Evolutionary conservation across 1,140 invertebrate genomes (phyloP), one percentile per base, ranked within the genome.

Genomic region (Maniola jurtina): DNA sequence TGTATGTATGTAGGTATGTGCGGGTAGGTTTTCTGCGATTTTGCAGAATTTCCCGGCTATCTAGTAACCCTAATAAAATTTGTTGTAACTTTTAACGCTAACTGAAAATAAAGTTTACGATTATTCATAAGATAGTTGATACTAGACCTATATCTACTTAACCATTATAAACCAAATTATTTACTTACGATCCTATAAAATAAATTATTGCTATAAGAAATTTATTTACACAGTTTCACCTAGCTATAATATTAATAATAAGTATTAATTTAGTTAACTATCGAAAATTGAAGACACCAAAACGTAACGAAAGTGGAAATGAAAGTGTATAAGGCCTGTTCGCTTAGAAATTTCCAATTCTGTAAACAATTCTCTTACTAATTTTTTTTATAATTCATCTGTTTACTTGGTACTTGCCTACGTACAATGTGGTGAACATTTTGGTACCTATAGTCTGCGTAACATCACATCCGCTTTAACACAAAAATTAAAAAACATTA

Each of bases 121-220:
- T 54, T 59, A 66, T 63, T 76, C 68, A 62, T 64, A 71, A 67
- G 58, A 66, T 77, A 63, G 50, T 64, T 50, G 71, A 63, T 52
- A 48, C 40, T 60, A 59, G 33, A 64, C 15, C 59, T 70, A 70
- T 38, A 48, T 59, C 15, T 50, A 48, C 50, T n/a, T 36, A 55
- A 34, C 7, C 11, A 13, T 55, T 47, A 57, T 15, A 64, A 11
- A 45, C 25, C 25, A 56, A 5, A 15, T 52, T 11, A 5, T 25
- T 45, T 13, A 38, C 2, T 38, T 38, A 38, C 13, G 13, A n/a
- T 16, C 48, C 48, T 52, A 52, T 52, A 52, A 52, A 52, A 25
- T 52, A 52, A 52, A 14, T 89, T 89, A 87, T 89, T 89, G 84
- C 87, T 89, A 84, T 86, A 70, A 76, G 79, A 83, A 77, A 81